Conservation (phyloP, 1,140 invertebrate species). For the Coelopa frigida region DNA sequence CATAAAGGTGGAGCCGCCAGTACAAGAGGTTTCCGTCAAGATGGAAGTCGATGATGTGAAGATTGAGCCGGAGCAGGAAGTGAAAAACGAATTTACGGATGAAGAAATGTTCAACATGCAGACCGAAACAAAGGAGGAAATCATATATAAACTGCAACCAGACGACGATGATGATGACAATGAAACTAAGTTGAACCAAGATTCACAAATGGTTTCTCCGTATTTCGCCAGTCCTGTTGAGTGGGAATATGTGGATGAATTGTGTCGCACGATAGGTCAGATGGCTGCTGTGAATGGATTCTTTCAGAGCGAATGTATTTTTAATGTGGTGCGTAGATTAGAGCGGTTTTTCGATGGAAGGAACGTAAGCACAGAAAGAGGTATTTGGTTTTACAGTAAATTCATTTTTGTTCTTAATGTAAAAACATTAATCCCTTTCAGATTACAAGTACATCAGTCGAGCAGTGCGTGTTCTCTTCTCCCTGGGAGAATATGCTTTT, state of each 20-base stretch:
- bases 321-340: slow-evolving; percentile 30
- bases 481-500: slow-evolving; percentile 40
- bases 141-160: slow-evolving; percentile 19
- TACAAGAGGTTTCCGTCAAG: slow-evolving; percentile 16
- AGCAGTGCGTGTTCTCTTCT: slow-evolving; percentile 28
- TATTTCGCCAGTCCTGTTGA: slow-evolving; percentile 34
- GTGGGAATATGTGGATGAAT: slow-evolving; percentile 23
- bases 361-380: slow-evolving; percentile 24
- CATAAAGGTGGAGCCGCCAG: background rate
- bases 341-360: slow-evolving; percentile 32
- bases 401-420: no score
- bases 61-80: slow-evolving; percentile 10
- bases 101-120: background rate
- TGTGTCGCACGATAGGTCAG: slow-evolving; percentile 37
- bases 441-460: slow-evolving; percentile 37
- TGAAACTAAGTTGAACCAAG: no score
- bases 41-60: slow-evolving; percentile 25
- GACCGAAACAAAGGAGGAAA: background rate
- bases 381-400: slow-evolving; percentile 12
- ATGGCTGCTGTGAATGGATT: slow-evolving; percentile 31
- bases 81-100: slow-evolving; percentile 2
- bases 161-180: slow-evolving; percentile 16
- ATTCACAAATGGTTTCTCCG: slow-evolving; percentile 19
- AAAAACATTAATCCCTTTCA: background rate
- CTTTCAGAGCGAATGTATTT: slow-evolving; percentile 33